Conservation (phyloP, 2,113 vertebrate species). For the Salvelinus fontinalis region DNA sequence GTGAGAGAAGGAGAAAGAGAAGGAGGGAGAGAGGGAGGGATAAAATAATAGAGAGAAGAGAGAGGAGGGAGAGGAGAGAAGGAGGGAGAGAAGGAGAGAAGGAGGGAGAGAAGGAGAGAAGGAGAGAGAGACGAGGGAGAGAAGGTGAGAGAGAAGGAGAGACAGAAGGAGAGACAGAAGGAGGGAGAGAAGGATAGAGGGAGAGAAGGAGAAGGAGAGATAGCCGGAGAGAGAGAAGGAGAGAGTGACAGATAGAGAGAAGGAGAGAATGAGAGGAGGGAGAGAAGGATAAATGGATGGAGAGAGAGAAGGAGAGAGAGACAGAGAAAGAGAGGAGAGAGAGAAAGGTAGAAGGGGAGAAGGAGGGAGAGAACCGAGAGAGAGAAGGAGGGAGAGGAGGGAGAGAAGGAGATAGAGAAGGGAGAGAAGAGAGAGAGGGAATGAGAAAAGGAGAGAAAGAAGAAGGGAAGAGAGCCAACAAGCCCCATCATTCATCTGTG, state of each 20-base stretch:
- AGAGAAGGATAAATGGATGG: too few species aligned
- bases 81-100: background rate
- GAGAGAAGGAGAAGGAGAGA: too few species aligned
- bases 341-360: too few species aligned
- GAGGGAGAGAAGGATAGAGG: background rate
- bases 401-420: background rate
- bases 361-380: slow-evolving; percentile 2
- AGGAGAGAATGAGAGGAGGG: too few species aligned
- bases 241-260: too few species aligned
- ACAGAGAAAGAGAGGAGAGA: background rate
- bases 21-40: slow-evolving; percentile 3
- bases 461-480: background rate
- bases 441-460: background rate
- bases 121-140: slow-evolving; percentile 16
- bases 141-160: background rate
- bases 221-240: background rate
- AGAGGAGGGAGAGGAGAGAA: too few species aligned
- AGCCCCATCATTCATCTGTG: slow-evolving; percentile 16
- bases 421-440: too few species aligned
- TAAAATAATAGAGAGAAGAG: too few species aligned
- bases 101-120: background rate
- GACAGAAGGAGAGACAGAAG: background rate
- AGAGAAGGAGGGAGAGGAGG: slow-evolving; percentile 34
- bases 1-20: too few species aligned
- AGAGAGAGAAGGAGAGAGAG: too few species aligned